A percentile compares a stretch with the other conserved stretches of the same genome.
Evolutionary conservation across 1,140 invertebrate species (phyloP).

Genomic region (Drosophila ogumai): DNA sequence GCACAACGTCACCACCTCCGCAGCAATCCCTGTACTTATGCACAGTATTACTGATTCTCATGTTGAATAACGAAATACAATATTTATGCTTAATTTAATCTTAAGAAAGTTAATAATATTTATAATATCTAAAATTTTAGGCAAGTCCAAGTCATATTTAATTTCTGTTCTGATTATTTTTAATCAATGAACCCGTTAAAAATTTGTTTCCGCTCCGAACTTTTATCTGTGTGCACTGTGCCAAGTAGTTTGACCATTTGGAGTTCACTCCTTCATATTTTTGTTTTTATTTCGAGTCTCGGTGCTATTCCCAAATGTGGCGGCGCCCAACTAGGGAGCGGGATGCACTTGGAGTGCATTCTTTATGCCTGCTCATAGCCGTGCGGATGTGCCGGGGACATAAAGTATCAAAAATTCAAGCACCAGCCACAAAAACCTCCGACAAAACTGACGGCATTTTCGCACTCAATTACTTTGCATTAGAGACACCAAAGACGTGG

Average conservation of each 20-base stretch:
- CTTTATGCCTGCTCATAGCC: slow-evolving; percentile 43
- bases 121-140: too few relatives aligned
- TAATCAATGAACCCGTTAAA: rapidly evolving
- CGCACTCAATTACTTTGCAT: slow-evolving; percentile 85
- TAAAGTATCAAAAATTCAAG: slow-evolving; percentile 57
- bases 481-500: slow-evolving; percentile 64
- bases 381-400: slow-evolving; percentile 52
- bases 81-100: background rate
- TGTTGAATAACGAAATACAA: background rate
- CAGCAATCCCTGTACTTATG: background rate
- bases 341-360: slow-evolving; percentile 62
- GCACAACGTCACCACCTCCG: slow-evolving; percentile 12
- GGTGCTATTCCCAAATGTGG: slow-evolving; percentile 22
- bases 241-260: slow-evolving; percentile 58
- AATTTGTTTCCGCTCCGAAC: background rate
- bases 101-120: too few relatives aligned
- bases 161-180: too few relatives aligned
- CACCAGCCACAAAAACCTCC: slow-evolving; percentile 48
- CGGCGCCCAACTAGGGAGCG: slow-evolving; percentile 15
- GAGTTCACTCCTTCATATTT: slow-evolving; percentile 6
- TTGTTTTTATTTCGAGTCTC: slow-evolving; percentile 17
- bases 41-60: background rate
- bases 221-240: slow-evolving; percentile 25
- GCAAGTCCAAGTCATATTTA: background rate
- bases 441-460: slow-evolving; percentile 79